A percentile compares a stretch with the other conserved stretches of the same genome.
These are phyloP conservation scores for Kryptopterus vitreolus DNA, from an alignment of 2,797 vertebrate genomes.

Conservation along the genomic window DNA sequence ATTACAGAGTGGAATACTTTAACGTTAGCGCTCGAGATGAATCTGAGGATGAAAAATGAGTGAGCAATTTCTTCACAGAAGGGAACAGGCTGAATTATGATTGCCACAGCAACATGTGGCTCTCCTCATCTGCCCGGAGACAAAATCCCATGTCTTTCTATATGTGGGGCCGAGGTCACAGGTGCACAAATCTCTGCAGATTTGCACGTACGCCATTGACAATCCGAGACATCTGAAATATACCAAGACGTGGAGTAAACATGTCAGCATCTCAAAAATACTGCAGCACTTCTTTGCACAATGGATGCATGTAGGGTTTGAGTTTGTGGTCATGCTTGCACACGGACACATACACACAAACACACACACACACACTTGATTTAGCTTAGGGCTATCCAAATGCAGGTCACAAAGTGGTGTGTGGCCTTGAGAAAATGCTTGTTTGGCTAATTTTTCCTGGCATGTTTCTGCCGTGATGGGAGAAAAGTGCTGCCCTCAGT, in stretches of 20 bases:
- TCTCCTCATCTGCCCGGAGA: neutral
- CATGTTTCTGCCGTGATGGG: constrained; percentile 16
- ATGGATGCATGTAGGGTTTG: neutral
- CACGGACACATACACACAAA: neutral
- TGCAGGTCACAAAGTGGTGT: constrained; percentile 26
- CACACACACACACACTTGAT: neutral
- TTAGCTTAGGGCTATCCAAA: constrained; percentile 1
- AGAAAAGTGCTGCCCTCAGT: constrained; percentile 19
- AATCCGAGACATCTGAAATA: neutral
- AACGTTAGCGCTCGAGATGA: constrained; percentile 61
- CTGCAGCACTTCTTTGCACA: constrained; percentile 9
- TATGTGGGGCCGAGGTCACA: neutral
- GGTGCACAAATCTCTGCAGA: neutral
- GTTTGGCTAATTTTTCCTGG: constrained; percentile 29
- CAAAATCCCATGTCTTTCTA: constrained; percentile 2
- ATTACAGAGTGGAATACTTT: constrained; percentile 69
- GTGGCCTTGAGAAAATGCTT: constrained; percentile 50
- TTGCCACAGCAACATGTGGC: constrained; percentile 28
- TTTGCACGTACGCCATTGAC: neutral
- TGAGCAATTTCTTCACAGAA: constrained; percentile 40
- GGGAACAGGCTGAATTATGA: constrained; percentile 16
- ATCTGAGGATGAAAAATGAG: constrained; percentile 59
- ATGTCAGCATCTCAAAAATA: neutral
- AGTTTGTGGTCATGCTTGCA: constrained; percentile 6
- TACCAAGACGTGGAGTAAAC: no score